These are phyloP conservation scores for Chelonus insularis DNA, from an alignment of 1,140 invertebrate genomes.

Conservation along the genomic window DNA sequence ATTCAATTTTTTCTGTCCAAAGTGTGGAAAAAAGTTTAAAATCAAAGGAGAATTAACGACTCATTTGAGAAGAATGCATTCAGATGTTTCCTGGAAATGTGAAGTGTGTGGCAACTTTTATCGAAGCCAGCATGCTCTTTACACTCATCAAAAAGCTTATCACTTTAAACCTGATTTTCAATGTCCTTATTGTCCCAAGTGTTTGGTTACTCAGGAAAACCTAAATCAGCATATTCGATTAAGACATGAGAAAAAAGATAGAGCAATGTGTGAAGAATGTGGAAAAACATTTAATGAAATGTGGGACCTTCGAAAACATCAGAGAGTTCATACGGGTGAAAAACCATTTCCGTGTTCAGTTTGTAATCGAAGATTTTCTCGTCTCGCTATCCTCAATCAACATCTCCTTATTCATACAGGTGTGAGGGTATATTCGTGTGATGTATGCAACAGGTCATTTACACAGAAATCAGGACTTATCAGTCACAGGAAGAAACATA, in stretches of 20 bases:
- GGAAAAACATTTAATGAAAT: slow-evolving; percentile 64
- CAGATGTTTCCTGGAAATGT: slow-evolving; percentile 57
- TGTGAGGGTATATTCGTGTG: slow-evolving; percentile 62
- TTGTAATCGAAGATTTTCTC: slow-evolving; percentile 63
- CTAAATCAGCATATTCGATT: slow-evolving; percentile 10
- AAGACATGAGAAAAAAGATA: neutral
- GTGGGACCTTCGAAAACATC: slow-evolving; percentile 59
- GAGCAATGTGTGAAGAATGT: slow-evolving; percentile 29
- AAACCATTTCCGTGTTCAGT: slow-evolving; percentile 53
- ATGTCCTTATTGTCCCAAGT: slow-evolving; percentile 34
- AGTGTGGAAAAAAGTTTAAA: slow-evolving; percentile 63
- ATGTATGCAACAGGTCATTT: slow-evolving; percentile 75
- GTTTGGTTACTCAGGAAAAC: slow-evolving; percentile 50
- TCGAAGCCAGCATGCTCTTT: slow-evolving; percentile 41
- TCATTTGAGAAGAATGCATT: slow-evolving; percentile 56
- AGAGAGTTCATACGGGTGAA: slow-evolving; percentile 53
- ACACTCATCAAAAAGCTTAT: slow-evolving; percentile 21
- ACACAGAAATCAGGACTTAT: slow-evolving; percentile 54
- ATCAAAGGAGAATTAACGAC: slow-evolving; percentile 53
- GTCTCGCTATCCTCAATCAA: slow-evolving; percentile 58
- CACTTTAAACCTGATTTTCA: no score
- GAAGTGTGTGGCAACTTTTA: slow-evolving; percentile 58
- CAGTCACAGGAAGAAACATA: slow-evolving; percentile 50
- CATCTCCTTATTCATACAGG: slow-evolving; percentile 43
- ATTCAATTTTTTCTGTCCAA: slow-evolving; percentile 43